Percentiles rank a stretch among this genome's conserved stretches.
These are phyloP conservation scores for Notodonta ziczac DNA, from an alignment of 2,888 invertebrate genomes.

Conservation along the genomic window DNA sequence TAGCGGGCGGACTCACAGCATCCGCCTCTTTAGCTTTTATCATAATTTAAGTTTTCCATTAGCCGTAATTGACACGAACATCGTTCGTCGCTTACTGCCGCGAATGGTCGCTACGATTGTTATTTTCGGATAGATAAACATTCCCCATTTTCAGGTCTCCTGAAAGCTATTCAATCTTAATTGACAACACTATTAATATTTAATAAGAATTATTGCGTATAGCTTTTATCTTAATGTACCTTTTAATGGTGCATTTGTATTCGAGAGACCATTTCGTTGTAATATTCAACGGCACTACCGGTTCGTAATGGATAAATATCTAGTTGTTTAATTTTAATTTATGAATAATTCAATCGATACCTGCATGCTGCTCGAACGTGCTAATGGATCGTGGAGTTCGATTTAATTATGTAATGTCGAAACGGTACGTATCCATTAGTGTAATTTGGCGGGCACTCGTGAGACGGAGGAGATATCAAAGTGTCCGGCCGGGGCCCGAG, in stretches of 20 bases:
- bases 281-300: constrained; percentile 68
- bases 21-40: constrained; percentile 80
- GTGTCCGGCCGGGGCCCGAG: constrained; percentile 31
- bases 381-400: constrained; percentile 52
- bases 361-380: constrained; percentile 42
- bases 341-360: constrained; percentile 64
- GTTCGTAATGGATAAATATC: constrained; percentile 77
- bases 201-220: constrained; percentile 78
- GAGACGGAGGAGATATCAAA: constrained; percentile 49
- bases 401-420: constrained; percentile 54
- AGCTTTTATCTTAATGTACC: constrained; percentile 81
- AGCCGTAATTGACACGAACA: constrained; percentile 83
- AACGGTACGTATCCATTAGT: constrained; percentile 58
- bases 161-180: constrained; percentile 70
- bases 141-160: constrained; percentile 77
- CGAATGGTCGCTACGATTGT: constrained; percentile 72
- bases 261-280: constrained; percentile 72
- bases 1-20: constrained; percentile 59
- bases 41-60: constrained; percentile 85
- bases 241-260: constrained; percentile 78
- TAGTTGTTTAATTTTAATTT: constrained; percentile 69
- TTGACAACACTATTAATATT: constrained; percentile 81
- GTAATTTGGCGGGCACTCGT: constrained; percentile 44
- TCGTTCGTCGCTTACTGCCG: constrained; percentile 81
- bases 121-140: constrained; percentile 80